These are phyloP conservation scores for Nephila pilipes DNA, from an alignment of 1,140 invertebrate species.

Conservation along the genomic window DNA sequence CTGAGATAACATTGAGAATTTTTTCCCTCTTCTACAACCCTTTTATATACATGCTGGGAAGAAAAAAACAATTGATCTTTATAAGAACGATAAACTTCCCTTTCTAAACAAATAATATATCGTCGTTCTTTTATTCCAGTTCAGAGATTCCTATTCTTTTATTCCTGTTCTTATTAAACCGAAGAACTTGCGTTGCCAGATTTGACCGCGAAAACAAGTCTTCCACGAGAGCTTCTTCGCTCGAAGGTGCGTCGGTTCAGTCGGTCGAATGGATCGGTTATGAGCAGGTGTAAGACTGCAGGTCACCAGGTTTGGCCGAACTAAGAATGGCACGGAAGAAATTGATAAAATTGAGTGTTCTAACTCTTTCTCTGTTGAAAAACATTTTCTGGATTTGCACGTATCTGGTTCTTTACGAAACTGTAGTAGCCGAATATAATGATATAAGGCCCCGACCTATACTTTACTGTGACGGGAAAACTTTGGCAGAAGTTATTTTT, in stretches of 20 bases:
- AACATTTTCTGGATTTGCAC: not conserved
- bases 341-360: not conserved
- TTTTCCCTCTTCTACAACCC: not conserved
- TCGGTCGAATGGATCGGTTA: constrained; percentile 68
- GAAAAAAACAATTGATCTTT: not conserved
- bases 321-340: not conserved
- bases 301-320: constrained; percentile 60
- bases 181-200: not conserved
- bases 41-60: not conserved
- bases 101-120: not conserved
- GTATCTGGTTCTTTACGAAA: not conserved
- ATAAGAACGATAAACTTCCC: not conserved
- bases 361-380: not conserved
- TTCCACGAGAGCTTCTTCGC: not conserved
- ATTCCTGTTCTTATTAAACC: not conserved
- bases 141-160: constrained; percentile 34
- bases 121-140: not conserved
- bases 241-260: constrained; percentile 16
- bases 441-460: not conserved
- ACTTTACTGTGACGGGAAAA: constrained; percentile 51
- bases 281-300: constrained; percentile 46
- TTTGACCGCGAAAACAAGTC: constrained; percentile 30
- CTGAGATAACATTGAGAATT: not conserved
- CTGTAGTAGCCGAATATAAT: not conserved
- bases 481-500: constrained; percentile 51